Evolutionary conservation across 2,797 vertebrate genomes (phyloP).

Genomic region (Falco peregrinus): DNA sequence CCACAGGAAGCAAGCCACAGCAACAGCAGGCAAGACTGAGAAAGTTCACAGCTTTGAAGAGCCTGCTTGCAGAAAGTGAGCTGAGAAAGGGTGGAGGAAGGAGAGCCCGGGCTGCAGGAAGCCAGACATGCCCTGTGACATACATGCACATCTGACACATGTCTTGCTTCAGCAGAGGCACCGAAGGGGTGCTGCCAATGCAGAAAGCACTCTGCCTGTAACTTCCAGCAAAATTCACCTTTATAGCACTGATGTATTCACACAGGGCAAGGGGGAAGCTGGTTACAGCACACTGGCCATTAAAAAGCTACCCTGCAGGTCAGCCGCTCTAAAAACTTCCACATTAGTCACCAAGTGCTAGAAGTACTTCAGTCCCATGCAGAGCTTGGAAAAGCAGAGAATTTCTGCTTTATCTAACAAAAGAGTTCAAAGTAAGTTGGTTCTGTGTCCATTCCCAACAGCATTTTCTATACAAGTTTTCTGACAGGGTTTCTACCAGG

Average conservation of each 20-base stretch:
- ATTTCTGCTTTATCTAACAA: not conserved
- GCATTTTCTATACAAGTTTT: not conserved
- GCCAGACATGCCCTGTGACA: not conserved
- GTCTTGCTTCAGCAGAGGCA: not conserved
- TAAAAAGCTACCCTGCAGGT: not conserved
- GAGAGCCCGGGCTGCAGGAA: not conserved
- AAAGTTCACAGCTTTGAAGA: not conserved
- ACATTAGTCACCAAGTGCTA: not conserved
- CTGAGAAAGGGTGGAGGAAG: not conserved
- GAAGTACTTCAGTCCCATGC: not conserved
- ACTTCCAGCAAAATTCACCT: not conserved
- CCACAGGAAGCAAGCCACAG: constrained; percentile 15
- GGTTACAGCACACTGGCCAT: not conserved
- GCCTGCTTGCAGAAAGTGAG: not conserved
- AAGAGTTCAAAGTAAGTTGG: not conserved
- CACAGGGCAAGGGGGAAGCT: accelerated
- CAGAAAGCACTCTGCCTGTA: not conserved
- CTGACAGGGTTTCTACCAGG: not conserved
- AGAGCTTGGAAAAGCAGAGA: not conserved
- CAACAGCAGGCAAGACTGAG: not conserved
- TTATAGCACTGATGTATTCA: too few species aligned
- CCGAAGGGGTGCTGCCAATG: not conserved
- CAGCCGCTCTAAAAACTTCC: too few species aligned
- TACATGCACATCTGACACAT: not conserved
- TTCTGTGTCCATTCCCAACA: not conserved